Evolutionary conservation across 1,140 invertebrate species (phyloP).

Genomic region (Drosophila sechellia): DNA sequence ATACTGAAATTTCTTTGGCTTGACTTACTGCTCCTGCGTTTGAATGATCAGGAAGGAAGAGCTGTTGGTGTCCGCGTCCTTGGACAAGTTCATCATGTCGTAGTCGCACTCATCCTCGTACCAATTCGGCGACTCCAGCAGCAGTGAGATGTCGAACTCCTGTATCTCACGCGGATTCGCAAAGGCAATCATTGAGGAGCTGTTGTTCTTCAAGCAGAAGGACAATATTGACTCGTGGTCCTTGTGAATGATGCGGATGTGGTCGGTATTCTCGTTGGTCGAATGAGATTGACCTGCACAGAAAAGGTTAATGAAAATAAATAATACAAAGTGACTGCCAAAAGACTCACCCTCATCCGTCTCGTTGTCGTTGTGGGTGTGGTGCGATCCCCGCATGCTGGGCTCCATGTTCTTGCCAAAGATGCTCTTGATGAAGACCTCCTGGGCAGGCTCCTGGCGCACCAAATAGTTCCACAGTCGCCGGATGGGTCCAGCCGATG

Average conservation of each 20-base stretch:
- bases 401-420: constrained; percentile 88
- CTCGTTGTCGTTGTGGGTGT: constrained; percentile 66
- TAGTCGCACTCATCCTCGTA: constrained; percentile 98
- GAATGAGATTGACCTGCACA: constrained; percentile 71
- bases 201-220: constrained; percentile 97
- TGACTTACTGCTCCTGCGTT: constrained; percentile 87
- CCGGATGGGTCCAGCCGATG: constrained; percentile 92
- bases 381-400: constrained; percentile 58
- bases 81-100: constrained; percentile 94
- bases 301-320: not conserved
- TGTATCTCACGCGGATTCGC: constrained; percentile 98
- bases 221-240: constrained; percentile 99
- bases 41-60: constrained; percentile 97
- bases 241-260: constrained; percentile 98
- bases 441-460: constrained; percentile 95
- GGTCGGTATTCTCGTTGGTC: constrained; percentile 86
- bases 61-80: constrained; percentile 90
- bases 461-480: constrained; percentile 97
- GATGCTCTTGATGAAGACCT: constrained; percentile 97
- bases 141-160: constrained; percentile 97
- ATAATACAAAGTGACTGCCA: too few species aligned
- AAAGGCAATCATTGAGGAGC: constrained; percentile 91
- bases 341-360: constrained; percentile 62
- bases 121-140: constrained; percentile 95
- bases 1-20: not conserved